Base-by-base conservation (phyloP, 2,888 invertebrate species). In the Chrysolina oricalcia region DNA sequence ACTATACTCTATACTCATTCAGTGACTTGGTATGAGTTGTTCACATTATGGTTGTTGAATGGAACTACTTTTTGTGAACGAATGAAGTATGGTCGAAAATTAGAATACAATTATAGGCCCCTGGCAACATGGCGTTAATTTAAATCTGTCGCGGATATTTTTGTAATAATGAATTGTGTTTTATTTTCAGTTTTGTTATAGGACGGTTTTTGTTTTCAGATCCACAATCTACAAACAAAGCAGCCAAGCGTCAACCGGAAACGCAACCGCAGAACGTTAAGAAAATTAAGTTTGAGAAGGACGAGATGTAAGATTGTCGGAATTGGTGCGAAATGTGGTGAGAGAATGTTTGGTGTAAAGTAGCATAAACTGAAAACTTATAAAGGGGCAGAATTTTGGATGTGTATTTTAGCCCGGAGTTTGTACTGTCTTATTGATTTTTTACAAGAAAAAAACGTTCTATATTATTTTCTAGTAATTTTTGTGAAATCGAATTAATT, bases 271-370 rank as follows among this genome's bases (percentile, higher is more conserved):
- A 76, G 53, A 80, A 80, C 78, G 78, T 84, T 75, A 87, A 87
- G 78, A 87, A 87, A 84, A 78, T 85, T 72, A 87, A 87, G 73
- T 83, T 83, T 71, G 86, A 87, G 72, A 86, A 85, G 66, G 87
- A 87, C 73, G 86, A 86, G 72, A 84, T 85, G 81, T 86, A 85
- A 84, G 81, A 80, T 73, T 68, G 48, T 59, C 35, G 59, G 21
- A 69, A 63, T 48, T 67, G 75, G 72, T 65, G 73, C 74, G 75
- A 73, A 72, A 35, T 72, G 66, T 79, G 71, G 66, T 75, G 75
- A 74, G 68, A 56, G 75, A 74, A 75, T 80, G 79, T 74, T 78
- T 77, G 73, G 63, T 82, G 80, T 81, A 80, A 78, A 81, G 77
- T 78, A 81, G 78, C 77, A 78, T 78, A 74, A 43, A 64, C 9